Evolutionary conservation across 2,113 vertebrate species (phyloP), one percentile per base, ranked within the genome.

Genomic region (Ursus arctos): DNA sequence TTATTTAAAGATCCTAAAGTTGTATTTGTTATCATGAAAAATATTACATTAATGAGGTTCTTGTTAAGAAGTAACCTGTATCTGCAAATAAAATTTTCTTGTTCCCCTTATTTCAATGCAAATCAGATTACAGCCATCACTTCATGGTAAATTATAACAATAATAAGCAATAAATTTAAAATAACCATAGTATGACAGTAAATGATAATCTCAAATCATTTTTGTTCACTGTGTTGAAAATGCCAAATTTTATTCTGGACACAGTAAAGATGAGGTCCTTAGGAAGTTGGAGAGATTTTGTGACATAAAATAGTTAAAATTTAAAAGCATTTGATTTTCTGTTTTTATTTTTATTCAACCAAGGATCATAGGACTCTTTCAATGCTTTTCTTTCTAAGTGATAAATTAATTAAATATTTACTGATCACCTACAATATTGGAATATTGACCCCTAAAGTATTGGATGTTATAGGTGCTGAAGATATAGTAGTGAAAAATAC

Each of bases 161-260:
- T 85, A 85, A 81, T 88, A 88, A 91, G 43, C 65, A 92, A 82
- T 76, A 81, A 33, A 91, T 77, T 88, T 88, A 57, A 96, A 96
- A 81, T 85, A 91, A 69, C 63, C 36, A 43, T 85, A 71, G 43
- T 43, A 22, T 72, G 33, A 79, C 4, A 93, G 43, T 85, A 57
- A 95, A 63, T 63, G 33, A 67, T 80, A 85, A 91, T 22, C 33
- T 63, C 21, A 59, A 76, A 81, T 43, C 28, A 67, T 90, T 82
- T 95, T 81, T 74, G 18, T 65, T 93, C 21, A 69, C 24, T 71
- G 3, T 55, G 2, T 79, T 77, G 55, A 74, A 74, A 94, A 86
- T 67, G 24, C 22, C n/a, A 92, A 24, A 36, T 61, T 16, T 72
- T 92, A 47, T 72, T 92, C 33, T 43, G 16, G 12, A 53, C 24